Evolutionary conservation across 2,888 invertebrate species (phyloP), one percentile per base, ranked within the genome.

Genomic region (Cryptocheilus praepositus): DNA sequence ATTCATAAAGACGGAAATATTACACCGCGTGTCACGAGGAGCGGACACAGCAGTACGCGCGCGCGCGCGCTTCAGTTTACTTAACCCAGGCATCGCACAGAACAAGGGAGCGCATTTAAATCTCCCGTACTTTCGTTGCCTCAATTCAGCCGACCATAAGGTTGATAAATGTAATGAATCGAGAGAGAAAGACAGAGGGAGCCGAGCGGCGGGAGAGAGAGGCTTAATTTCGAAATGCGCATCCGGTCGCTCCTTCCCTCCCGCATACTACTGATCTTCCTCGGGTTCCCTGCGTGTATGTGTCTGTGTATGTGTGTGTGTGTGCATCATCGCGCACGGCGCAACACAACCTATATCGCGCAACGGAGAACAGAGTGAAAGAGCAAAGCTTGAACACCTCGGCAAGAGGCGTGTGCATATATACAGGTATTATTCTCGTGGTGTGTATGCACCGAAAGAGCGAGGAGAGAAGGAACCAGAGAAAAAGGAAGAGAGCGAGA

Each of bases 181-280:
- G 18, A 16, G 36, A 53, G 53, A 53, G 53, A 22, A 21, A 52
- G 16, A 22, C 7, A 4, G 28, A 15, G 58, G n/a, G 52, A 51
- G 15, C 11, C 36, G 7, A 11, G 8, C 36, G 13, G 36, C 36
- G 64, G 58, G 63, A 70, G 69, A 63, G 67, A 56, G 64, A 70
- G 46, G 56, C 36, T 36, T 11, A 36, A 36, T 36, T 36, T 36
- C 36, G 36, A 46, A 65, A 70, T 66, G 59, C 57, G 53, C 65
- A 56, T 60, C 36, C 36, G 36, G 36, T 36, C 13, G 49, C 13
- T n/a, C 16, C 5, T 19, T 19, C 13, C 13, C 16, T 19, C 49
- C 49, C 19, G 19, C 49, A 49, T n/a, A 49, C 49, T 19, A 49
- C 16, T 49, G n/a, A 15, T 49, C 16, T 49, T 49, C 19, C 53